Evolutionary conservation across 2,888 invertebrate species (phyloP), one percentile per base, ranked within the genome.

Genomic region (Agrotis exclamationis): DNA sequence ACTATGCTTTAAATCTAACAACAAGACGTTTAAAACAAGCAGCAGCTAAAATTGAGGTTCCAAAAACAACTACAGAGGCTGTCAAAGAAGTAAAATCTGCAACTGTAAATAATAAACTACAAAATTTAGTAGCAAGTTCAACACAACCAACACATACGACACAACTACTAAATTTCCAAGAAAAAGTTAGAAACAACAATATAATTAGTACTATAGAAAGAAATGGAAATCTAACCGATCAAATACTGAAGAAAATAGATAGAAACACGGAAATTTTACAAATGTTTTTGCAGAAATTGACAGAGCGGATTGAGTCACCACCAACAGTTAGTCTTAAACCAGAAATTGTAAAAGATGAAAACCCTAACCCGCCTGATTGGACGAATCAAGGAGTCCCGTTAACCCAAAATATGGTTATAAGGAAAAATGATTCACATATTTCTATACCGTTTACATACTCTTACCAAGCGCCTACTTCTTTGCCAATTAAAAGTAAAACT

Each of bases 201-300:
- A 80, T 92, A 3, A 70, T 91, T 2, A 82, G 79, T 0, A 87
- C 88, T 0, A 90, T 93, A 14, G 87, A 91, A 66, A 85, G 86
- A 64, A 93, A 93, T n/a, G 92, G 92, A 3, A 90, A 91, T 24
- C 62, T 93, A 13, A 94, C 94, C 0, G 89, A 89, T 22, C 89
- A 91, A 76, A 93, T 96, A 20, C 73, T 96, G 22, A 88, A 86
- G n/a, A 93, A 93, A 78, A 92, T 95, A 0, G 92, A 94, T 48
- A 88, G 76, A 68, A 95, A 95, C 57, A 95, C 95, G 0, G 88
- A 91, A 28, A 83, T 93, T 18, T 67, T 95, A 14, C 88, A 93
- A 76, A 74, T 59, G 0, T 94, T 95, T 59, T 76, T 96, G 13
- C 68, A 83, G n/a, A 93, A 92, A 84, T 64, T 95, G 14, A 74